These are phyloP conservation scores for Shinisaurus crocodilurus DNA, from an alignment of 2,113 vertebrate genomes.

Conservation along the genomic window DNA sequence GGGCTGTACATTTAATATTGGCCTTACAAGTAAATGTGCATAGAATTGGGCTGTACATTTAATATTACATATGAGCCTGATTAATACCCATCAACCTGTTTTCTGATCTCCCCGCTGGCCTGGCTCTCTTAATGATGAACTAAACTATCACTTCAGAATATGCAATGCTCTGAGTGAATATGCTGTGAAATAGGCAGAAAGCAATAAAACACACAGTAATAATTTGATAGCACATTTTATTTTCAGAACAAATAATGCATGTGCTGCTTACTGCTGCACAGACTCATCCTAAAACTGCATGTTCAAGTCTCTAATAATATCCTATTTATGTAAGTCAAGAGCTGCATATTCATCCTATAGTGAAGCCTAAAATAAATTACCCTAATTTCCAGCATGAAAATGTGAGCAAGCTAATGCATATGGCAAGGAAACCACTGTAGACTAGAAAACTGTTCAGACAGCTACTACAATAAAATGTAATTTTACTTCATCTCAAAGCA, in stretches of 20 bases:
- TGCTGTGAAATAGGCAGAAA: neutral
- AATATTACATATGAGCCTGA: neutral
- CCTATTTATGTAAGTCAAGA: conserved; percentile 21
- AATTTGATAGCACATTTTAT: conserved; percentile 29
- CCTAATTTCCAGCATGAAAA: conserved; percentile 26
- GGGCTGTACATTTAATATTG: neutral
- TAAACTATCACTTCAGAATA: neutral
- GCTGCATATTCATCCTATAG: conserved; percentile 8
- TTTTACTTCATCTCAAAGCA: conserved; percentile 2
- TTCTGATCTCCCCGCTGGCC: neutral
- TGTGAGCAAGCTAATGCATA: neutral
- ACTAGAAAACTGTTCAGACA: conserved; percentile 1
- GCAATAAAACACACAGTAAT: neutral
- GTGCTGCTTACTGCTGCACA: conserved; percentile 9
- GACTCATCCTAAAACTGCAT: conserved; percentile 22
- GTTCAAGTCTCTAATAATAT: conserved; percentile 28
- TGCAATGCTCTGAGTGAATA: neutral
- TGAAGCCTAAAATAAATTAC: conserved; percentile 38
- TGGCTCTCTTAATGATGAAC: neutral
- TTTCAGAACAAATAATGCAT: conserved; percentile 47
- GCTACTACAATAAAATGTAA: conserved; percentile 13
- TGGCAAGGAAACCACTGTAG: conserved; percentile 18
- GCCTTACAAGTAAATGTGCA: neutral
- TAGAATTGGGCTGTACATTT: neutral
- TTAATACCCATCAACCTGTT: neutral